Percentiles rank a stretch among this genome's conserved stretches.
Evolutionary conservation across 2,888 invertebrate species (phyloP).

Genomic region (Xestia c-nigrum): DNA sequence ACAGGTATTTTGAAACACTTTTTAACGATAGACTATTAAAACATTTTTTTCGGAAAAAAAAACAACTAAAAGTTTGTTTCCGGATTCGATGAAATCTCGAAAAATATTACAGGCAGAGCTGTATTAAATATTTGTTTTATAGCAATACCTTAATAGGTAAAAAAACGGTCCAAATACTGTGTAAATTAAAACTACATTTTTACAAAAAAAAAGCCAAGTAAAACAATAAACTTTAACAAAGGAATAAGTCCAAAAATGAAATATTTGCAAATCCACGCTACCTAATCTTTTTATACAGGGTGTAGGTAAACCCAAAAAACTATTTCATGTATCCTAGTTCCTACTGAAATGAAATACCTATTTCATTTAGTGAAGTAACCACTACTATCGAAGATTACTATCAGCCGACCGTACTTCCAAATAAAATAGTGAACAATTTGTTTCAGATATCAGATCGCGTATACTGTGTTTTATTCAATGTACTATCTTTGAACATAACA

Average conservation of each 20-base stretch:
- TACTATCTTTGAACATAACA: background rate
- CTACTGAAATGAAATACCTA: conserved; percentile 7
- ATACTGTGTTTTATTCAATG: conserved; percentile 31
- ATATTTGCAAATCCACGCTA: background rate
- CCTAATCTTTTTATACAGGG: background rate
- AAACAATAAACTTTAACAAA: background rate
- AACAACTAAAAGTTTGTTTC: background rate
- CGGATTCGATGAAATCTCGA: background rate
- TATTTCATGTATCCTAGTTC: conserved; percentile 5
- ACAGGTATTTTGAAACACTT: conserved; percentile 6
- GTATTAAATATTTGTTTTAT: background rate
- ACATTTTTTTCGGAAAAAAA: background rate
- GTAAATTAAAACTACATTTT: background rate
- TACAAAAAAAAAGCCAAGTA: background rate
- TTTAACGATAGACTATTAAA: no score
- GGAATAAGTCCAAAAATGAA: background rate
- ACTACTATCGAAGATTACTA: conserved; percentile 37
- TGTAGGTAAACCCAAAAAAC: conserved; percentile 1
- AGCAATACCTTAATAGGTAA: background rate
- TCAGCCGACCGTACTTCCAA: conserved; percentile 52
- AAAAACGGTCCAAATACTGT: background rate
- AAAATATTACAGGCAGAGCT: background rate
- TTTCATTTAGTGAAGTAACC: conserved; percentile 51
- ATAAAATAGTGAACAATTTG: conserved; percentile 45
- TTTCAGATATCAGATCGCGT: conserved; percentile 37